Evolutionary conservation across 2,888 invertebrate species (phyloP), one percentile per base, ranked within the genome.

Genomic region (Leptopilina syphax): DNA sequence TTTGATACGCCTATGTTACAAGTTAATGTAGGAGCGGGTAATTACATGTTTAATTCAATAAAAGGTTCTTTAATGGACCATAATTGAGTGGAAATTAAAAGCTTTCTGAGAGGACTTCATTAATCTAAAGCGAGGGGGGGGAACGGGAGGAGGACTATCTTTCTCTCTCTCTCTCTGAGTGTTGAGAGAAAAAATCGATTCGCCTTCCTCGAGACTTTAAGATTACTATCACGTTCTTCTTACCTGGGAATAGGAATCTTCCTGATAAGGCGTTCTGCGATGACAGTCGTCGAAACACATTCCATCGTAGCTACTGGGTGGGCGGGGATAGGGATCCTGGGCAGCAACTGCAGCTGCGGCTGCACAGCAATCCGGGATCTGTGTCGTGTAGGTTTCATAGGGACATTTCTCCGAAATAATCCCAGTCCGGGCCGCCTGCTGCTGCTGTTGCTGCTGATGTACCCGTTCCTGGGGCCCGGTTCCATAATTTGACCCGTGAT

Each of bases 241-340:
- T 84, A 91, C 92, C 90, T 91, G 92, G 50, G 89, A 78, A 79
- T 90, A 91, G 78, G 89, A 83, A 79, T 92, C 91, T 77, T 92
- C 91, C 83, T 89, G 90, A 84, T 91, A 92, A 79, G 91, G 88
- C 68, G 89, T 87, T 80, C 90, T 89, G 77, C 90, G 89, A 84
- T 90, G 91, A 78, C 90, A 91, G 44, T 91, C 91, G 79, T 91
- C 91, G 84, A 89, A 91, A 80, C 91, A 91, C 78, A 90, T 88
- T 73, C 87, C 88, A 73, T 91, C 91, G 82, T 91, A 92, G 73
- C 88, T 91, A 83, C 91, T 93, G 27, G 93, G 93, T 65, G 92
- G 93, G 79, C 93, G 92, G 13, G 92, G 90, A 81, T 90, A 91
- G 76, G 90, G 87, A 78, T 92, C 91, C 84, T 91, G 91, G n/a